Conservation (phyloP, 2,113 vertebrate genomes). For the Trinectes maculatus region DNA sequence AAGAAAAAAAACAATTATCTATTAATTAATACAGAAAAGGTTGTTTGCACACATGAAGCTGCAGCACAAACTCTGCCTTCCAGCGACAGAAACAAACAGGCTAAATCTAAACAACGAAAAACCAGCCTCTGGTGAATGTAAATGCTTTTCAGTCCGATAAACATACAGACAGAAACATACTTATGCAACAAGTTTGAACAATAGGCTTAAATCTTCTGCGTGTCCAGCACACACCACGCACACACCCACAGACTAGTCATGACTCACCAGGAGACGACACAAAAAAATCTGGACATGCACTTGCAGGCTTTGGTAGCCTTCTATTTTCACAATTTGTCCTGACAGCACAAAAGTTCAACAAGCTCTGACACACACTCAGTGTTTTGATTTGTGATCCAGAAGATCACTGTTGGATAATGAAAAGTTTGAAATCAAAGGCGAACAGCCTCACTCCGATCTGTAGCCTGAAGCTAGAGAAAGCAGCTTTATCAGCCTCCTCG, state of each 20-base stretch:
- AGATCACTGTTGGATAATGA: conserved; percentile 63
- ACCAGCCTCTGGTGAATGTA: conserved; percentile 9
- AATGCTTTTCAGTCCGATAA: conserved; percentile 43
- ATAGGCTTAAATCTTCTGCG: conserved; percentile 24
- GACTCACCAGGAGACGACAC: conserved; percentile 24
- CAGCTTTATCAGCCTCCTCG: conserved; percentile 40
- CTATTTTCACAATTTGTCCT: conserved; percentile 41
- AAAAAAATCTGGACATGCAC: conserved; percentile 42
- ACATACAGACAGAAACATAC: conserved; percentile 29
- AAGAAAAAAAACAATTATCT: no score
- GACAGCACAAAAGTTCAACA: conserved; percentile 53
- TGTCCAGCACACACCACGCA: conserved; percentile 41
- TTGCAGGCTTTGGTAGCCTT: conserved; percentile 46
- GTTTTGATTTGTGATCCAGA: conserved; percentile 60
- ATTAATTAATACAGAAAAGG: no score
- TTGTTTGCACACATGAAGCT: not conserved
- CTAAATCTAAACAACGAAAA: conserved; percentile 31
- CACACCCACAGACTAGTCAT: conserved; percentile 28
- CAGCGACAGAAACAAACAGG: no score
- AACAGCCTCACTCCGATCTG: conserved; percentile 37
- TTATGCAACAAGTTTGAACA: conserved; percentile 42
- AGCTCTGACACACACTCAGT: conserved; percentile 48
- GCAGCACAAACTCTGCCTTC: no score
- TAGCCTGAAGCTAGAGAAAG: conserved; percentile 69
- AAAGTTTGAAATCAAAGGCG: conserved; percentile 25